phyloP scores from a whole-genome alignment of 2,797 vertebrate species.

The Falco rusticolus region DNA sequence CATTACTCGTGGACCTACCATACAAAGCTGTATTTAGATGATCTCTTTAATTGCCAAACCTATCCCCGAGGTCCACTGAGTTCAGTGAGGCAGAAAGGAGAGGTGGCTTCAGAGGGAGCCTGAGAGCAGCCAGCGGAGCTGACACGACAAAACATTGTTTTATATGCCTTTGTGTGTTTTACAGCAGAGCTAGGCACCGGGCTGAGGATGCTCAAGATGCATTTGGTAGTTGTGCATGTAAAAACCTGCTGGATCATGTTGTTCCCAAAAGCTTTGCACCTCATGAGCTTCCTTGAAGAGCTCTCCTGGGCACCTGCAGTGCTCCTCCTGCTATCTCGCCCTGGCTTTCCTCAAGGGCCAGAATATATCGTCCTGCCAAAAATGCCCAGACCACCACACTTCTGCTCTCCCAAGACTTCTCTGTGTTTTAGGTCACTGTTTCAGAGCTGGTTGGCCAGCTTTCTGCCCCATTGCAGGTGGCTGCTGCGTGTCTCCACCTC shows the following conservation, averaged over 20 bases:
- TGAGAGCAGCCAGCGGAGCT: background rate
- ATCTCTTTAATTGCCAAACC: background rate
- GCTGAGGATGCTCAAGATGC: background rate
- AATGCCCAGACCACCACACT: background rate
- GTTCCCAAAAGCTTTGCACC: background rate
- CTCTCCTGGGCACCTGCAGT: background rate
- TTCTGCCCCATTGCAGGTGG: background rate
- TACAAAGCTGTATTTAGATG: background rate
- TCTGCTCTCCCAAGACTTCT: background rate
- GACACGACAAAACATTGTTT: accelerated
- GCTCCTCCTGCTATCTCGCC: background rate
- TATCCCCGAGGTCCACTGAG: background rate
- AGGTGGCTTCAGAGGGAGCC: background rate
- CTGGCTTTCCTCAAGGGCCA: background rate
- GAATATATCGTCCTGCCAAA: background rate
- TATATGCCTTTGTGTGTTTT: background rate
- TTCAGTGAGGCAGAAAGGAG: background rate
- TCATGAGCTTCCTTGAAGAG: background rate
- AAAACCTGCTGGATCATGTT: background rate
- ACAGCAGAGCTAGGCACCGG: background rate
- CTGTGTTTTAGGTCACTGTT: background rate
- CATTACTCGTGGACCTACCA: background rate
- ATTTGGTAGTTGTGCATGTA: background rate
- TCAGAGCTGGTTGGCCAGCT: background rate
- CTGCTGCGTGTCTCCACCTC: background rate